phyloP scores from a whole-genome alignment of 1,140 invertebrate species.

The Propsilocerus akamusi region DNA sequence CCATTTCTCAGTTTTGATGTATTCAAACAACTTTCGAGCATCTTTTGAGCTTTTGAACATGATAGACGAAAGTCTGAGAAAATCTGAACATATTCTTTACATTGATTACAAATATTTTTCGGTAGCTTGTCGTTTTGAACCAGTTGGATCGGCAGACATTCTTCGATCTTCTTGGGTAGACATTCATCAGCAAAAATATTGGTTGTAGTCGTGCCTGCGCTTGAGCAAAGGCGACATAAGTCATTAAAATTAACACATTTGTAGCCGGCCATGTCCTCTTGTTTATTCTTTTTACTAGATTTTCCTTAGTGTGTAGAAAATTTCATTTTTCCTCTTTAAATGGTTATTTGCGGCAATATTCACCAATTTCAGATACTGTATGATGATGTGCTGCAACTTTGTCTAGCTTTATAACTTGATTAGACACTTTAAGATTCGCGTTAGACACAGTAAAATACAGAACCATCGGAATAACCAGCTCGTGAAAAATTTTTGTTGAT shows the following conservation, averaged over 20 bases:
- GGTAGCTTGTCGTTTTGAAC: slow-evolving; percentile 46
- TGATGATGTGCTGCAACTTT: no score
- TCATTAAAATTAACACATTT: slow-evolving; percentile 49
- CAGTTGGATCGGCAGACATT: slow-evolving; percentile 41
- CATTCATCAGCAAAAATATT: slow-evolving; percentile 47
- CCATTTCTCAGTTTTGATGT: slow-evolving; percentile 40
- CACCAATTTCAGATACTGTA: no score
- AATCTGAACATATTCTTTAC: slow-evolving; percentile 38
- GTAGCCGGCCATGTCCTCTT: slow-evolving; percentile 35
- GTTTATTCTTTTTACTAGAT: no score
- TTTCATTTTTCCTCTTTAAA: no score
- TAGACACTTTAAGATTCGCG: no score
- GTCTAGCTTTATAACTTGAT: no score
- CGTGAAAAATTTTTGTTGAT: no score
- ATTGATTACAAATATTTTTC: slow-evolving; percentile 46
- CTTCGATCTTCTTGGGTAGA: slow-evolving; percentile 39
- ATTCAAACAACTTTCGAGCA: slow-evolving; percentile 44
- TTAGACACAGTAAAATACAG: no score
- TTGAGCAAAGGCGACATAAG: slow-evolving; percentile 46
- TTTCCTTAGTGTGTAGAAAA: no score
- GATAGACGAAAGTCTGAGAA: slow-evolving; percentile 39
- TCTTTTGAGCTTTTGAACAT: slow-evolving; percentile 43
- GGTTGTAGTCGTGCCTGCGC: slow-evolving; percentile 36
- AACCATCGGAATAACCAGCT: no score
- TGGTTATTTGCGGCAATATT: no score